These are phyloP conservation scores for Pampus argenteus DNA, from an alignment of 2,797 vertebrate genomes.

Conservation along the genomic window DNA sequence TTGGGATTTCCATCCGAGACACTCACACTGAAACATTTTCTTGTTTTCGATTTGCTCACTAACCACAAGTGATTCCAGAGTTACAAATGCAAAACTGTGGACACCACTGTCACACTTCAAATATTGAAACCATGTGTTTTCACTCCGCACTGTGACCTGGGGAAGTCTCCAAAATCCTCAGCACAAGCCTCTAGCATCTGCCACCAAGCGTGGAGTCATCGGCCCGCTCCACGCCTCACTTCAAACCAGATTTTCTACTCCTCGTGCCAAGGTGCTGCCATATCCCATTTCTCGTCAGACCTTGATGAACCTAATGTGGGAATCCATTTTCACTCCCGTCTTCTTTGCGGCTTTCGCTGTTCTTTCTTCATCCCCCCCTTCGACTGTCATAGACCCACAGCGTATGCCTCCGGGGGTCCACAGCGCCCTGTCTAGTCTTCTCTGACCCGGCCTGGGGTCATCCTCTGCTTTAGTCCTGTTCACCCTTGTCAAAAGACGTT, in stretches of 20 bases:
- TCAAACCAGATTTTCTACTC: constrained; percentile 71
- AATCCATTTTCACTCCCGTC: constrained; percentile 74
- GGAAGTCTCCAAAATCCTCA: constrained; percentile 65
- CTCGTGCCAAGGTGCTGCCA: constrained; percentile 75
- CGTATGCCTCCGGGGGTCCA: constrained; percentile 46
- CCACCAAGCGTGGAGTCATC: constrained; percentile 58
- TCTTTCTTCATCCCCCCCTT: constrained; percentile 43
- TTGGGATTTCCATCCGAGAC: constrained; percentile 42
- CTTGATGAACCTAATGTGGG: constrained; percentile 75
- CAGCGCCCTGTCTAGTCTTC: constrained; percentile 17
- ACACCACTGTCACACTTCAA: constrained; percentile 15
- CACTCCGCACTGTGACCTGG: constrained; percentile 53
- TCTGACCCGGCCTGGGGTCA: constrained; percentile 53
- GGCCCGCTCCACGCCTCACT: constrained; percentile 44
- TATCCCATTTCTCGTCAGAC: constrained; percentile 70
- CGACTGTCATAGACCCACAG: constrained; percentile 48
- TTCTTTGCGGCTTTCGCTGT: constrained; percentile 49
- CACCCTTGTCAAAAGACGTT: constrained; percentile 78
- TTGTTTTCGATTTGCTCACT: constrained; percentile 47
- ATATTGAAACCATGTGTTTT: constrained; percentile 74
- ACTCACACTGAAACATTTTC: constrained; percentile 13
- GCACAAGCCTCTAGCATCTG: constrained; percentile 54
- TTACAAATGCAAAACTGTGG: constrained; percentile 39
- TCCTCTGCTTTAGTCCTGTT: constrained; percentile 63
- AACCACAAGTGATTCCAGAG: constrained; percentile 60